Base-by-base conservation (phyloP, 1,140 invertebrate species). In the Drosophila eugracilis region DNA sequence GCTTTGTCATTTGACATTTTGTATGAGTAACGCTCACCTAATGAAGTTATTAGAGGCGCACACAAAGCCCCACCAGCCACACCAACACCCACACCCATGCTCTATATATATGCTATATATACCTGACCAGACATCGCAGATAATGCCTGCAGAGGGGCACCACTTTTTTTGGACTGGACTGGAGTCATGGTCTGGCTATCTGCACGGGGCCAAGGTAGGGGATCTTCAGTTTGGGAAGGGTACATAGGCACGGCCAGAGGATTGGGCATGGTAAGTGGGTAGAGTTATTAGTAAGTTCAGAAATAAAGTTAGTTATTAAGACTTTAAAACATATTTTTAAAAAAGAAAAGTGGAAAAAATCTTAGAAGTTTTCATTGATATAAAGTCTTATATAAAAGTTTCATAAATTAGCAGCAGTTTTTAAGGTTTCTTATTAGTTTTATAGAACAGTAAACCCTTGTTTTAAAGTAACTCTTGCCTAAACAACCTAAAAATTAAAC, bases 41-140 rank as follows among this genome's bases (percentile, higher is more conserved):
- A 86, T 88, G 79, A 85, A 86, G 83, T 88, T 78, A 88, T 85
- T 85, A 77, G 53, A 70, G 55, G 17, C 44, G 12, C 34, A 37
- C 28, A 7, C n/a, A 36, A 15, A 17, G 10, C n/a, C 21, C 14
- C 12, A 24, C 28, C 28, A 30, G 7, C 28, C 28, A 28, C 28
- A 28, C 0, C 26, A 6, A 10, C 7, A 12, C 12, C 58, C 62
- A 24, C 41, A 15, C 41, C 15, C 42, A 36, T n/a, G n/a, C n/a
- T 17, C 5, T 5, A 9, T 21, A 21, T 21, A 10, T 36, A 42
- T 28, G 34, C 24, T 30, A 1, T 26, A 1, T 26, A 36, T 45
- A 21, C 37, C 65, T 67, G 65, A 53, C 65, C 65, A 44, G 62
- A 67, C 60, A 53, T 66, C 12, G 44, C n/a, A 9, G 63, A 52